Base-by-base conservation (phyloP, 2,888 invertebrate genomes). In the Aleiodes testaceus region DNA sequence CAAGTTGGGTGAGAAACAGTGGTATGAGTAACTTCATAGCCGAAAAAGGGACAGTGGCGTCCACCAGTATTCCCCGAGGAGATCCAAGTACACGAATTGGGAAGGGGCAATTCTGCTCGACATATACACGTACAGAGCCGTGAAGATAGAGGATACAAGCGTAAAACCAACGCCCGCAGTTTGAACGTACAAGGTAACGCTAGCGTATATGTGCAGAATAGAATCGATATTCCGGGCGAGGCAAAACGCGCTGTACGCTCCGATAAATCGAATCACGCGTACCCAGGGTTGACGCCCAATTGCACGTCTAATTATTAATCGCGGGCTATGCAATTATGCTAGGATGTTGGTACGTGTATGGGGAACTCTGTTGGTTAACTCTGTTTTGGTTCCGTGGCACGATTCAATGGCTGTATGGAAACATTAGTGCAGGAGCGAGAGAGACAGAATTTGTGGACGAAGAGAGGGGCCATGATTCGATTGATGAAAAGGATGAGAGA, bases 301-400 rank as follows among this genome's bases (percentile, higher is more conserved):
- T 80, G 82, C 80, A 76, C 81, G 82, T 83, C 84, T 85, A 85
- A 85, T 85, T 84, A 85, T 84, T 84, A 85, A 85, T 85, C 80
- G 81, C 76, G 81, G 63, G 79, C 79, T 78, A 81, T 77, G 81
- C 81, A 85, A 84, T 85, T 85, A 84, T 82, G 81, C 16, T 49
- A 49, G 45, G 18, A 59, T 67, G 67, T 77, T 74, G 59, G 79
- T 76, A 76, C 79, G 80, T 79, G 76, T 78, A 75, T 74, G 72
- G 70, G 65, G 53, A 61, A 36, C 36, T 36, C 20, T 72, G 71
- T 64, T 71, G 69, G 69, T 73, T 73, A 71, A 76, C 72, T 78
- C 70, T 81, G 78, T 81, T 81, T 77, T 79, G 75, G 72, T 77
- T 74, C 74, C 75, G 63, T 55, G 75, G 73, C 64, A 71, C 66